Evolutionary conservation across 2,113 vertebrate genomes (phyloP).

Genomic region (Lagenorhynchus albirostris): DNA sequence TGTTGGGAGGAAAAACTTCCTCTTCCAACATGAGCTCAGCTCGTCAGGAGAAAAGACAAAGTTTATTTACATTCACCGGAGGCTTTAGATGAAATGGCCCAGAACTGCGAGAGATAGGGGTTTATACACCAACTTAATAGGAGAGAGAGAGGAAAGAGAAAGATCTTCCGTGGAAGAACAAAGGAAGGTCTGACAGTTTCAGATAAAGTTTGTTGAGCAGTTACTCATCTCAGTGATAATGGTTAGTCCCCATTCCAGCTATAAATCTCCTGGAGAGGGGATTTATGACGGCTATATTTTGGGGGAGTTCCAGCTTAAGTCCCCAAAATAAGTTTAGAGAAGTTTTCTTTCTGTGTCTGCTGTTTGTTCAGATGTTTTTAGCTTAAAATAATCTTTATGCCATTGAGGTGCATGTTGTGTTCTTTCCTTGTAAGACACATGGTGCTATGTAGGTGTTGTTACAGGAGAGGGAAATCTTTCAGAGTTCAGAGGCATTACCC

Average conservation of each 20-base stretch:
- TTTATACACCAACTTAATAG: neutral
- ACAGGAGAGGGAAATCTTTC: neutral
- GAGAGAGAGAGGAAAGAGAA: neutral
- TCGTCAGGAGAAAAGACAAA: neutral
- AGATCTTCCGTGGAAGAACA: neutral
- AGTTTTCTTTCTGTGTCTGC: neutral
- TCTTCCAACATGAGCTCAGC: neutral
- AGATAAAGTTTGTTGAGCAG: neutral
- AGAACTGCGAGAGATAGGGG: neutral
- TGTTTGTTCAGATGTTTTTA: neutral
- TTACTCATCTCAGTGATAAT: neutral
- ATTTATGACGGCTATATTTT: neutral
- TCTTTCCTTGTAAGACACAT: neutral
- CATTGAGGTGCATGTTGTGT: neutral
- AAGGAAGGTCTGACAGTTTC: neutral
- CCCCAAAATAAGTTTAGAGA: neutral
- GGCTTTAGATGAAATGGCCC: neutral
- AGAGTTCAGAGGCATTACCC: neutral
- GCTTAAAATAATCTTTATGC: neutral
- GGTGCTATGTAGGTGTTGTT: neutral
- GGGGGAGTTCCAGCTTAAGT: neutral
- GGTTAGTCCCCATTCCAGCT: neutral
- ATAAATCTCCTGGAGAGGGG: neutral
- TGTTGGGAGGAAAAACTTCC: neutral
- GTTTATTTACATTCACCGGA: neutral